Evolutionary conservation across 2,113 vertebrate genomes (phyloP).

Genomic region (Hyla sarda): DNA sequence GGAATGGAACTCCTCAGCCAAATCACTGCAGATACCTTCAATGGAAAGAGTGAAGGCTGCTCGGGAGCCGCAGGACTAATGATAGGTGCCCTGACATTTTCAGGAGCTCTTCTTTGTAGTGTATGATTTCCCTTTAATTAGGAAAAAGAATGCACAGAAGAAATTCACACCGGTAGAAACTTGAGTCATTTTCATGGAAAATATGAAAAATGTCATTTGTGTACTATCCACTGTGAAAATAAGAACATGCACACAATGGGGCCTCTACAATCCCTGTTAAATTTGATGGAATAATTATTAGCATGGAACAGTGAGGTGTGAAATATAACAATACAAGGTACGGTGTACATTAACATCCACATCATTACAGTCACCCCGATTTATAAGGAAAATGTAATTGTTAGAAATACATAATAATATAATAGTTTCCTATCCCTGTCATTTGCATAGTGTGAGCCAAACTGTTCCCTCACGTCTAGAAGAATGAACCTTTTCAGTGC

Average conservation of each 20-base stretch:
- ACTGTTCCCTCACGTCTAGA: constrained; percentile 12
- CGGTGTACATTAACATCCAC: constrained; percentile 42
- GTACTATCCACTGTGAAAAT: constrained; percentile 40
- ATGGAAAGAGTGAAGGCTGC: background rate
- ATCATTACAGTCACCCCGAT: constrained; percentile 42
- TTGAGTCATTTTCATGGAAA: constrained; percentile 46
- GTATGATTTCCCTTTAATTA: constrained; percentile 38
- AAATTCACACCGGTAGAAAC: constrained; percentile 7
- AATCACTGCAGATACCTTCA: background rate
- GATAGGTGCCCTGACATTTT: constrained; percentile 3
- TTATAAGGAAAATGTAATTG: constrained; percentile 22
- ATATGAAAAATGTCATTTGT: constrained; percentile 43
- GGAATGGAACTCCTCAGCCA: background rate
- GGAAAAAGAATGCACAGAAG: background rate
- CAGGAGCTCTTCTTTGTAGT: background rate
- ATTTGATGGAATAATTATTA: constrained; percentile 47
- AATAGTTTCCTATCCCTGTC: constrained; percentile 9
- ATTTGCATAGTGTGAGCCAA: constrained; percentile 23
- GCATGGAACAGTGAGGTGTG: constrained; percentile 19
- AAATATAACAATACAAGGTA: constrained; percentile 40
- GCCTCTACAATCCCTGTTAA: constrained; percentile 30
- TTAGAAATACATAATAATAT: constrained; percentile 44
- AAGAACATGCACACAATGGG: constrained; percentile 34
- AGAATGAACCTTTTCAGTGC: constrained; percentile 24
- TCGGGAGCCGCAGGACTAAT: background rate